These are phyloP conservation scores for Ptilorrhoa leucosticta DNA, from an alignment of 2,113 vertebrate genomes.

Conservation along the genomic window DNA sequence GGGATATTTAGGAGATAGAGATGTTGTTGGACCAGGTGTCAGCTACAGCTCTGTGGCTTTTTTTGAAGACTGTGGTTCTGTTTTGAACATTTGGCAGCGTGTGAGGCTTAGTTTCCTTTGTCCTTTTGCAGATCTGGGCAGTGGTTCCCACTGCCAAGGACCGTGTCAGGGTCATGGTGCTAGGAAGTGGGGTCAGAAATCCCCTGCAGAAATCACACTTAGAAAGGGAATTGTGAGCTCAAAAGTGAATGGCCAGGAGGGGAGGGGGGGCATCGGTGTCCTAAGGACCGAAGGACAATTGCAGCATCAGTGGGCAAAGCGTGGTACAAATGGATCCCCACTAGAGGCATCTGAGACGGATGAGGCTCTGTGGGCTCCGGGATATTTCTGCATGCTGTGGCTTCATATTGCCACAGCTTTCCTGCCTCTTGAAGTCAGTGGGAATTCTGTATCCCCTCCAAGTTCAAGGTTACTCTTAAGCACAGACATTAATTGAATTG, in stretches of 20 bases:
- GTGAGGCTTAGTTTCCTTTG: neutral
- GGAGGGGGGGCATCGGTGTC: neutral
- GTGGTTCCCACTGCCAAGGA: neutral
- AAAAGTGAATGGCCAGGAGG: neutral
- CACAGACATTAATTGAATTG: neutral
- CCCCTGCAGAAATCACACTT: neutral
- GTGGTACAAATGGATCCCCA: fast-evolving
- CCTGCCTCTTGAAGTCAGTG: neutral
- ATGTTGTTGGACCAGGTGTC: neutral
- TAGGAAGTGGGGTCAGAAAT: neutral
- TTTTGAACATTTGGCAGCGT: neutral
- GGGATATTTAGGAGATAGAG: neutral
- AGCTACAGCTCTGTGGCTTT: neutral
- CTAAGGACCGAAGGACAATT: neutral
- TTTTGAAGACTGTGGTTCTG: neutral
- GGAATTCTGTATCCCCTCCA: neutral
- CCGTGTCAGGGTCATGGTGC: fast-evolving
- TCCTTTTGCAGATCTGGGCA: neutral
- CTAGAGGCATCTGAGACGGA: neutral
- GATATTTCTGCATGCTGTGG: neutral
- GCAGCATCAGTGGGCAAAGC: neutral
- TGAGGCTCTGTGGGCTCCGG: neutral
- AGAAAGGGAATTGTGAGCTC: neutral
- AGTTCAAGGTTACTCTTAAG: neutral
- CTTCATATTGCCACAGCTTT: neutral